Evolutionary conservation across 2,113 vertebrate genomes (phyloP).

Genomic region (Labeo rohita): DNA sequence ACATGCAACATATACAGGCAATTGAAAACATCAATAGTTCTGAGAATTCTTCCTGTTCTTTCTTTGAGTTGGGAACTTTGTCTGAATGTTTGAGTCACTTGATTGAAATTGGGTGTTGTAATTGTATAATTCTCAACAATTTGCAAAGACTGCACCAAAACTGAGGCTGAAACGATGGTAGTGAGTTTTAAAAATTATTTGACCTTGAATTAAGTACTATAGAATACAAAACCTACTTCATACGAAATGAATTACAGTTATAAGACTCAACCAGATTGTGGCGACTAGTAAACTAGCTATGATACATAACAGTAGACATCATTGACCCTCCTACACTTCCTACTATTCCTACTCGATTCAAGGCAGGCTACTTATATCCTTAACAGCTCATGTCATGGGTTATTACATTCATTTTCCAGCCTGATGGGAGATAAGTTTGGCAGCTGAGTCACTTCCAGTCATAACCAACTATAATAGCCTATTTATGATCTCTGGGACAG

Average conservation of each 20-base stretch:
- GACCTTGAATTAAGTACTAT: conserved; percentile 7
- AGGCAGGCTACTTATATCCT: background rate
- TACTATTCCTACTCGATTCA: background rate
- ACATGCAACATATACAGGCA: background rate
- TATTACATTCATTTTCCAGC: conserved; percentile 8
- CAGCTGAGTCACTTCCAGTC: background rate
- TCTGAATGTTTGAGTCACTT: background rate
- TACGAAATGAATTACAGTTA: background rate
- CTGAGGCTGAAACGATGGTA: background rate
- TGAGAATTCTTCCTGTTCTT: background rate
- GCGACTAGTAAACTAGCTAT: background rate
- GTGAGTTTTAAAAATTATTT: background rate
- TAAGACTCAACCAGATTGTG: background rate
- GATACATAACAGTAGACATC: background rate
- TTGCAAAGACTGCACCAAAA: background rate
- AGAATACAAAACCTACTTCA: background rate
- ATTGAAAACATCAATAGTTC: background rate
- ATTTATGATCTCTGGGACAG: background rate
- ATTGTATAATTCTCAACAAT: background rate
- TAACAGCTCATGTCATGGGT: conserved; percentile 12
- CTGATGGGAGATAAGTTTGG: background rate
- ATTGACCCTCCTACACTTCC: background rate
- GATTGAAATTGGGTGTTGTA: background rate
- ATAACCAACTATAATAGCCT: background rate
- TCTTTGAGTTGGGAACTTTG: background rate